Evolutionary conservation across 2,113 vertebrate genomes (phyloP).

Genomic region (Shinisaurus crocodilurus): DNA sequence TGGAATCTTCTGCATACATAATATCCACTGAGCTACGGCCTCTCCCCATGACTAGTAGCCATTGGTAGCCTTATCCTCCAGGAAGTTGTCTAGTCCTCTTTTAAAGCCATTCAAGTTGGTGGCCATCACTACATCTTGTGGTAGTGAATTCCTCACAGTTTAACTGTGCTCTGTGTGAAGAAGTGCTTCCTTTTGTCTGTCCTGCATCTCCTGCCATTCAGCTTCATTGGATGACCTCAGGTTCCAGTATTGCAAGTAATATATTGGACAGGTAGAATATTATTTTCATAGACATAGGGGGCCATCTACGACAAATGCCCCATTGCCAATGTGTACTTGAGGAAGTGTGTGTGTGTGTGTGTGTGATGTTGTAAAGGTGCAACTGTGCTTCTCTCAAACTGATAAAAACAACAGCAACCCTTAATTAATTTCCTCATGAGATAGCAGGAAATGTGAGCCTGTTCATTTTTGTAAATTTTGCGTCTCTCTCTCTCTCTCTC

Average conservation of each 20-base stretch:
- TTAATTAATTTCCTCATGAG: neutral
- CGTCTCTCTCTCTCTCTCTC: neutral
- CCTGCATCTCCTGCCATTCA: neutral
- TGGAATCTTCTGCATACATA: too few species aligned
- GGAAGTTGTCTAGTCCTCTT: neutral
- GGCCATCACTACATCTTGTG: neutral
- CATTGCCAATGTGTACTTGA: neutral
- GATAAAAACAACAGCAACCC: neutral
- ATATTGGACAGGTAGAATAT: neutral
- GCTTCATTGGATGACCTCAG: neutral
- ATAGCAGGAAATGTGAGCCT: neutral
- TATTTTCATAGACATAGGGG: neutral
- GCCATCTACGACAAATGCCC: neutral
- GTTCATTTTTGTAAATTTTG: neutral
- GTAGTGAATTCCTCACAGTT: too few species aligned
- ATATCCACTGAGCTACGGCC: too few species aligned
- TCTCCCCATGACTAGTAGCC: too few species aligned
- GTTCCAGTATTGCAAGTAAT: too few species aligned
- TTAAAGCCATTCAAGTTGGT: too few species aligned
- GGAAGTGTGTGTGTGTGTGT: too few species aligned
- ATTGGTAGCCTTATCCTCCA: neutral
- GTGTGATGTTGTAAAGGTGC: too few species aligned
- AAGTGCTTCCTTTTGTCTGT: neutral
- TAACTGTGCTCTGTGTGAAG: neutral
- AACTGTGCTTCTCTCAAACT: neutral